Conservation (phyloP, 1,140 invertebrate species). For the Drosophila sp. region DNA sequence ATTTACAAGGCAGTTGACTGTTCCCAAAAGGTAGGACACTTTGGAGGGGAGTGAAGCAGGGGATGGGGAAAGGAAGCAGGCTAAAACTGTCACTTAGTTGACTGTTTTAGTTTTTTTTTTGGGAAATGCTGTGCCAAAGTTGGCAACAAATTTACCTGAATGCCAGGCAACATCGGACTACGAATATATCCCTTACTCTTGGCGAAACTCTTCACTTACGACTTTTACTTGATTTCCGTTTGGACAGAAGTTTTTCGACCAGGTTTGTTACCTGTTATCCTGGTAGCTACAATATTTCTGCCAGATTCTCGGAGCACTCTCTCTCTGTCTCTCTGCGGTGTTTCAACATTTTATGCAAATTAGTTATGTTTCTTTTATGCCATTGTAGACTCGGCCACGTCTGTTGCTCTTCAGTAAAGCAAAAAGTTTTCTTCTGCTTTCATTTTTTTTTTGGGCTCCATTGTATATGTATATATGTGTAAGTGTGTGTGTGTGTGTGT, state of each 20-base stretch:
- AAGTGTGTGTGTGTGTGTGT: slow-evolving; percentile 8
- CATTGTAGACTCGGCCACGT: slow-evolving; percentile 44
- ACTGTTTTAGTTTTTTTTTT: slow-evolving; percentile 64
- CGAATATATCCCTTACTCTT: not conserved
- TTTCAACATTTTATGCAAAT: slow-evolving; percentile 80
- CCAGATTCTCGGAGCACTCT: not conserved
- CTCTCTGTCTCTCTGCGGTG: slow-evolving; percentile 15
- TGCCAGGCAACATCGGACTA: not conserved
- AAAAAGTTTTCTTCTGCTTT: slow-evolving; percentile 45
- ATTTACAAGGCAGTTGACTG: slow-evolving; percentile 22
- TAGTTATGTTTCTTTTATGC: slow-evolving; percentile 82
- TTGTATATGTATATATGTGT: no score
- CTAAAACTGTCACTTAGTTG: slow-evolving; percentile 70
- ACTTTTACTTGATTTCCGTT: slow-evolving; percentile 72
- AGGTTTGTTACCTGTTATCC: slow-evolving; percentile 17
- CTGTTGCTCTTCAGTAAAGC: slow-evolving; percentile 65
- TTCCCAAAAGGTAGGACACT: not conserved
- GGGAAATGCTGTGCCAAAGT: slow-evolving; percentile 58
- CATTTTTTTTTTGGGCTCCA: not conserved
- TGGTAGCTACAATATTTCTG: not conserved
- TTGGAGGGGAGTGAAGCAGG: not conserved
- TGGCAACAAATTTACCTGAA: slow-evolving; percentile 54
- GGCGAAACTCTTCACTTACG: slow-evolving; percentile 54
- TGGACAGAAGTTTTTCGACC: slow-evolving; percentile 50
- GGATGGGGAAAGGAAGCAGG: slow-evolving; percentile 2